A percentile compares a stretch with the other conserved stretches of the same genome.
phyloP scores from a whole-genome alignment of 1,140 invertebrate genomes.

The Zophobas atratus region DNA sequence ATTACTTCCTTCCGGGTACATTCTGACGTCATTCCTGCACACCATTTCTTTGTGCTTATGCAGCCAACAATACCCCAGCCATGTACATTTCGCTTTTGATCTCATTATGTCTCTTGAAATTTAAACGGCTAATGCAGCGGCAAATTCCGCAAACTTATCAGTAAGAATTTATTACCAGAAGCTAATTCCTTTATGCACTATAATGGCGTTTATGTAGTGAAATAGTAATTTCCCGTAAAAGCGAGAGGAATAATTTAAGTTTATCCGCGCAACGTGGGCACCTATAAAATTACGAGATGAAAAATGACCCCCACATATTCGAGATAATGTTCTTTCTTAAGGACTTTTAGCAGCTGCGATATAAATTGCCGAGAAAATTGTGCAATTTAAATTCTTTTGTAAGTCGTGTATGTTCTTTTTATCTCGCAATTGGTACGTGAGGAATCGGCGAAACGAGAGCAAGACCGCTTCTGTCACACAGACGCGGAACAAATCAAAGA shows the following conservation, averaged over 20 bases:
- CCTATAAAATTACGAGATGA: constrained; percentile 42
- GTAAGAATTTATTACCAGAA: constrained; percentile 17
- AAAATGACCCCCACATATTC: constrained; percentile 43
- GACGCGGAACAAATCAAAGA: constrained; percentile 20
- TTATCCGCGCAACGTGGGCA: constrained; percentile 20
- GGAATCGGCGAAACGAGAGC: neutral
- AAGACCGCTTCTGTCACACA: neutral
- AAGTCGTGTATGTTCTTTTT: constrained; percentile 27
- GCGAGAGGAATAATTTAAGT: constrained; percentile 42
- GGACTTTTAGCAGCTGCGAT: constrained; percentile 45
- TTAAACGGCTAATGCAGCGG: constrained; percentile 18
- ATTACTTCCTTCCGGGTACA: no score
- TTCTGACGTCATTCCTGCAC: no score
- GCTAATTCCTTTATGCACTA: constrained; percentile 34
- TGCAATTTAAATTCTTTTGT: constrained; percentile 48
- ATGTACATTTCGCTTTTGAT: neutral
- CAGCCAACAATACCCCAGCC: no score
- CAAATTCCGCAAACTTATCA: constrained; percentile 37
- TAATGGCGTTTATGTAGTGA: constrained; percentile 35
- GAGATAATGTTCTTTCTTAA: constrained; percentile 47
- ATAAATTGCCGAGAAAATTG: constrained; percentile 43
- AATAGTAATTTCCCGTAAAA: constrained; percentile 35
- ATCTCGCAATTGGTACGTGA: constrained; percentile 24
- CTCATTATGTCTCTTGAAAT: neutral
- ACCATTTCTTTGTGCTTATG: no score